Evolutionary conservation across 2,113 vertebrate genomes (phyloP), one percentile per base, ranked within the genome.

Genomic region (Baryphthengus martii): DNA sequence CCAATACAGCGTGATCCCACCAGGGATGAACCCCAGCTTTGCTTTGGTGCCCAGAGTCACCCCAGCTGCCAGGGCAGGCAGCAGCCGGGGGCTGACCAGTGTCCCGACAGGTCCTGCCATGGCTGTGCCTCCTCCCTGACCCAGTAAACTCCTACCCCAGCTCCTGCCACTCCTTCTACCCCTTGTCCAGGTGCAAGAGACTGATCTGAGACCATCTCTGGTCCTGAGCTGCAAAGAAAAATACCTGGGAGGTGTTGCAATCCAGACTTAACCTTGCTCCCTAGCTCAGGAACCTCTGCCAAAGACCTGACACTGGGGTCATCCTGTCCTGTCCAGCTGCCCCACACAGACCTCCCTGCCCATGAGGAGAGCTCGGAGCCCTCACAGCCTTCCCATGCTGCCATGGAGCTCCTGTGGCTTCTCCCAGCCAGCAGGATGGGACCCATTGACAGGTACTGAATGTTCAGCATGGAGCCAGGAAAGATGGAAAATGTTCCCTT

Each of bases 321-420:
- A 55, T 63, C 11, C 28, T 0, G 0, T 35, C 15, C 42, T 71
- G 52, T 56, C 55, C 3, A 5, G 11, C 59, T 74, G 37, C 73
- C 47, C 65, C 50, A 37, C 53, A 35, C 33, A 68, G 35, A 40
- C 11, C 29, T 58, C 24, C 33, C 13, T 58, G 37, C 33, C 29
- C 3, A 1, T 2, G 4, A 45, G 42, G 16, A 53, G 26, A 84
- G 5, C 11, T 0, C 3, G 3, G 23, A 35, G 1, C 9, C 47
- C 11, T 14, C 50, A 47, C 40, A 52, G 15, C 33, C n/a, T 59
- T 66, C 11, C 23, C 0, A 0, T 6, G 4, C 59, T 77, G 44
- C 59, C 35, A 29, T 2, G 2, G 83, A 88, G 44, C 23, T 49
- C 66, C 71, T 0, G 0, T 52, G 35, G 28, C 16, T 13, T 74